A percentile compares a stretch with the other conserved stretches of the same genome.
These are phyloP conservation scores for Cuniculus paca DNA, from an alignment of 2,797 vertebrate species.

Conservation along the genomic window DNA sequence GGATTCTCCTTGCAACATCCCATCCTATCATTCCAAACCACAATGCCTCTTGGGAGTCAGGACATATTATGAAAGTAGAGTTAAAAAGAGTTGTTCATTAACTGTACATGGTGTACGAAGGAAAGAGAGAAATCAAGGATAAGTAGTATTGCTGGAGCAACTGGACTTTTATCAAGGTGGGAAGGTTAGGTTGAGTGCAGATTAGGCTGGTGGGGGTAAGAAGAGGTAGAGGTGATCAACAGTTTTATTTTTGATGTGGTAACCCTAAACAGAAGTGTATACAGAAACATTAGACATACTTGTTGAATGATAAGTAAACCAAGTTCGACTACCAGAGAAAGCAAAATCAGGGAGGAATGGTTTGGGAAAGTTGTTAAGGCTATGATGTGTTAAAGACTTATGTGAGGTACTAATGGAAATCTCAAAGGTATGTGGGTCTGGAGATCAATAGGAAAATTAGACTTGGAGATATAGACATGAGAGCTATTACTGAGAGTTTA, in stretches of 20 bases:
- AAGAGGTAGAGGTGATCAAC: neutral
- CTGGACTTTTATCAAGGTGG: neutral
- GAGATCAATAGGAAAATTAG: conserved; percentile 7
- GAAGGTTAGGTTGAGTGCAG: neutral
- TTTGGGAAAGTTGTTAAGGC: neutral
- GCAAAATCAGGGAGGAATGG: neutral
- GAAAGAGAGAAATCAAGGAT: conserved; percentile 20
- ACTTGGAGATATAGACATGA: neutral
- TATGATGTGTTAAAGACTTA: neutral
- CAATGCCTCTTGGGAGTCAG: neutral
- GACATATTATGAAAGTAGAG: neutral
- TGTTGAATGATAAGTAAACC: neutral
- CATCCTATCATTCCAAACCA: neutral
- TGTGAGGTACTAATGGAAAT: neutral
- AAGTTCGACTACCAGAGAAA: neutral
- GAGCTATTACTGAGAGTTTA: neutral
- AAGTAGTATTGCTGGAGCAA: neutral
- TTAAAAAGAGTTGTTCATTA: neutral
- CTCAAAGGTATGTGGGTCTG: neutral
- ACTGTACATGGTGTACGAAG: neutral
- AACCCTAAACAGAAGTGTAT: neutral
- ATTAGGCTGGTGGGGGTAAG: neutral
- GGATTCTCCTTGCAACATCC: neutral
- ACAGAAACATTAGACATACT: neutral
- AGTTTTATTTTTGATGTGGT: neutral